phyloP scores from a whole-genome alignment of 1,140 invertebrate genomes.

The Lutraria rhynchaena region DNA sequence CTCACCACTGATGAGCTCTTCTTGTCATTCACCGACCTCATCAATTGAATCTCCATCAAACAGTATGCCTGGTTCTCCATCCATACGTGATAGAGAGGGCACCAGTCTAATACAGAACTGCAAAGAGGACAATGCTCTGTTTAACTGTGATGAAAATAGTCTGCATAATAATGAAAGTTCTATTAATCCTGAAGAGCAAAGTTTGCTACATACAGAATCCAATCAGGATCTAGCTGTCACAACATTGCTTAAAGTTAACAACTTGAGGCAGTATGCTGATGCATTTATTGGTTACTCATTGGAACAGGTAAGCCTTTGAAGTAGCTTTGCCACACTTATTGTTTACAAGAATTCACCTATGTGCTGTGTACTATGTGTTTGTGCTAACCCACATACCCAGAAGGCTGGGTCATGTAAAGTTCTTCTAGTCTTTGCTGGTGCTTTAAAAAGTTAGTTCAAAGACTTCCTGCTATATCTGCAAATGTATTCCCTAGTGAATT shows the following conservation, averaged over 20 bases:
- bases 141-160: background rate
- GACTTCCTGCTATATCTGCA: too few relatives aligned
- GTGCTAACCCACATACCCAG: too few relatives aligned
- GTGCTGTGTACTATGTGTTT: too few relatives aligned
- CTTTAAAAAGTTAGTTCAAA: too few relatives aligned
- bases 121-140: background rate
- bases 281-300: conserved; percentile 1
- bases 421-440: too few relatives aligned
- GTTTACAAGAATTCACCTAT: too few relatives aligned
- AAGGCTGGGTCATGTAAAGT: too few relatives aligned
- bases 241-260: conserved; percentile 11
- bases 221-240: background rate
- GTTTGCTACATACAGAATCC: too few relatives aligned
- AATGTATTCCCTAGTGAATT: too few relatives aligned
- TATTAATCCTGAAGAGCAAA: too few relatives aligned
- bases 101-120: background rate
- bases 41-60: conserved; percentile 6
- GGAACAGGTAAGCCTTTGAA: conserved; percentile 36
- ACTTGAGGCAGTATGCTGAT: conserved; percentile 26
- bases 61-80: conserved; percentile 20
- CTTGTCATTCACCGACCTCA: conserved; percentile 11
- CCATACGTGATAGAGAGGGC: conserved; percentile 8
- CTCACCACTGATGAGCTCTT: conserved; percentile 37
- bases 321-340: too few relatives aligned
- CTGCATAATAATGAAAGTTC: background rate